Evolutionary conservation across 2,888 invertebrate species (phyloP).

Genomic region (Sussaba pulchella): DNA sequence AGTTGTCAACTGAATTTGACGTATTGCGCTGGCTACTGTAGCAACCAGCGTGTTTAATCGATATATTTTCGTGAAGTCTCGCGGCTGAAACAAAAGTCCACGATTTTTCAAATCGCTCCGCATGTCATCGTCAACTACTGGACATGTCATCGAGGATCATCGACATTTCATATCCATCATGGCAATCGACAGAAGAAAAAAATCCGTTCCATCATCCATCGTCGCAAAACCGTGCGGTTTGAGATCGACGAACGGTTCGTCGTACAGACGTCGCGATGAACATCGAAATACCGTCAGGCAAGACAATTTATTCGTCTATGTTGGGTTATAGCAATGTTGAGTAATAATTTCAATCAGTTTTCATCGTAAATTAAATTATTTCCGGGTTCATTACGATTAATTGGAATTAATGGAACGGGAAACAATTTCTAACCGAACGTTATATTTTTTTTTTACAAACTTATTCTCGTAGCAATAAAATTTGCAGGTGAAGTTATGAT

Average conservation of each 20-base stretch:
- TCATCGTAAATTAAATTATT: too few species aligned
- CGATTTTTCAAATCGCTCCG: not conserved
- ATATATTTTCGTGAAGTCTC: constrained; percentile 11
- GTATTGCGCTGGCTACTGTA: constrained; percentile 22
- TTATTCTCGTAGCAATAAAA: too few species aligned
- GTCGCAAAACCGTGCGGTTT: constrained; percentile 47
- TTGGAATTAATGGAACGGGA: too few species aligned
- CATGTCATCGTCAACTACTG: not conserved
- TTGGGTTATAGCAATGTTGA: not conserved
- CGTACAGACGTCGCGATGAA: constrained; percentile 18
- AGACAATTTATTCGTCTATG: not conserved
- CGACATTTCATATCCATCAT: constrained; percentile 34
- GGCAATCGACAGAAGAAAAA: constrained; percentile 28
- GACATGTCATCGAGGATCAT: constrained; percentile 22
- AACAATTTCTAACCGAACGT: too few species aligned
- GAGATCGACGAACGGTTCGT: constrained; percentile 10
- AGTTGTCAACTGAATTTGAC: not conserved
- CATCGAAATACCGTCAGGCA: constrained; percentile 48
- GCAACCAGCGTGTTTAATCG: constrained; percentile 63
- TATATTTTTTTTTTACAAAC: too few species aligned
- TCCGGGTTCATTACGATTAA: too few species aligned
- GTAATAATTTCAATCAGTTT: constrained; percentile 4
- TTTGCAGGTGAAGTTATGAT: too few species aligned
- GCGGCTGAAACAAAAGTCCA: constrained; percentile 45
- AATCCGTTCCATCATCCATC: constrained; percentile 35